These are phyloP conservation scores for Microplitis demolitor DNA, from an alignment of 1,140 invertebrate species.

Conservation along the genomic window DNA sequence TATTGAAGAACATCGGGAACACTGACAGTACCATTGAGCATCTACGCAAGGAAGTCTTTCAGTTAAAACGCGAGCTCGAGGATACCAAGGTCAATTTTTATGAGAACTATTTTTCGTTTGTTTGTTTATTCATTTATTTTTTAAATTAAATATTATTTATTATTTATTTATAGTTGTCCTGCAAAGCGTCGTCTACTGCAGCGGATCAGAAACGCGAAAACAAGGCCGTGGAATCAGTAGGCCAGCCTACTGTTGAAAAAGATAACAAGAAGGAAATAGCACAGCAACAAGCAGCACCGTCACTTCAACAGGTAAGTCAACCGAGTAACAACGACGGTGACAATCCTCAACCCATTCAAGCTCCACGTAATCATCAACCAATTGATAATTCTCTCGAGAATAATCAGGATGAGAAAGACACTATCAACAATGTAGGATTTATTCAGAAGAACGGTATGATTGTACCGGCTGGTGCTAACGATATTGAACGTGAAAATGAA, in stretches of 20 bases:
- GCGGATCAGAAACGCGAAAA: neutral
- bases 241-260: neutral
- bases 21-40: constrained; percentile 43
- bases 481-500: constrained; percentile 29
- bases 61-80: constrained; percentile 48
- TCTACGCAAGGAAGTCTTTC: constrained; percentile 49
- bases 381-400: constrained; percentile 29
- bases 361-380: constrained; percentile 40
- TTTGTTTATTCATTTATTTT: too few relatives aligned
- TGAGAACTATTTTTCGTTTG: neutral
- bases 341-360: constrained; percentile 44
- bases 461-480: constrained; percentile 47
- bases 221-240: neutral
- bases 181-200: neutral
- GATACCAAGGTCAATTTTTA: constrained; percentile 39
- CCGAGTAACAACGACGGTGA: constrained; percentile 39
- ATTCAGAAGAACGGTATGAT: constrained; percentile 43
- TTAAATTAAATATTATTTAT: neutral
- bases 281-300: constrained; percentile 10
- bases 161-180: neutral
- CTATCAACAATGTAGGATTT: constrained; percentile 41
- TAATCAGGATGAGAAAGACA: constrained; percentile 32
- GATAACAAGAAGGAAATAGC: neutral
- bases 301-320: constrained; percentile 54
- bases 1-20: constrained; percentile 37